Percentiles rank a stretch among this genome's conserved stretches.
Evolutionary conservation across 2,888 invertebrate species (phyloP).

Genomic region (Lithodes maja): DNA sequence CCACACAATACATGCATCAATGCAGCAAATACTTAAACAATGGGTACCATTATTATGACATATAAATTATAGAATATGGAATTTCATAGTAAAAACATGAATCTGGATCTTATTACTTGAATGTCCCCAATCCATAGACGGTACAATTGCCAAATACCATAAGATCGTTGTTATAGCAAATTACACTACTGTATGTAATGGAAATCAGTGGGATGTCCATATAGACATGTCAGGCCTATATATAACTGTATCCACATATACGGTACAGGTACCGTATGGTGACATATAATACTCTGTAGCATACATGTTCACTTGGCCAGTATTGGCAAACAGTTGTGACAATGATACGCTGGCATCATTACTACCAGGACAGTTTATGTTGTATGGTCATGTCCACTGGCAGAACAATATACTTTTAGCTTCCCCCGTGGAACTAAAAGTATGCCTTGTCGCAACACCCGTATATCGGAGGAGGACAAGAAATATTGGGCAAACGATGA

Average conservation of each 20-base stretch:
- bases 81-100: slow-evolving; percentile 2
- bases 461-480: slow-evolving; percentile 1
- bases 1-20: slow-evolving; percentile 9
- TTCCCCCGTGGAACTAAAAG: not conserved
- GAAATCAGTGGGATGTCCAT: not conserved
- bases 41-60: not conserved
- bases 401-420: slow-evolving; percentile 5
- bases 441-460: not conserved
- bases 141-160: not conserved
- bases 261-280: not conserved
- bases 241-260: not conserved
- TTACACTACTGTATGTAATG: not conserved
- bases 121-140: slow-evolving; percentile 3
- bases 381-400: not conserved
- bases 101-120: not conserved
- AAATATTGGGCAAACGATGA: slow-evolving; percentile 14
- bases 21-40: not conserved
- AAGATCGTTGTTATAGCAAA: not conserved
- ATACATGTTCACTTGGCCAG: not conserved
- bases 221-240: not conserved
- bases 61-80: not conserved
- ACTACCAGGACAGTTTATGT: slow-evolving; percentile 5
- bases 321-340: slow-evolving; percentile 20
- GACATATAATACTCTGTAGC: not conserved
- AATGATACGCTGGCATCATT: slow-evolving; percentile 8